phyloP scores from a whole-genome alignment of 2,797 vertebrate genomes.

The Neosilurus hyrtlii region DNA sequence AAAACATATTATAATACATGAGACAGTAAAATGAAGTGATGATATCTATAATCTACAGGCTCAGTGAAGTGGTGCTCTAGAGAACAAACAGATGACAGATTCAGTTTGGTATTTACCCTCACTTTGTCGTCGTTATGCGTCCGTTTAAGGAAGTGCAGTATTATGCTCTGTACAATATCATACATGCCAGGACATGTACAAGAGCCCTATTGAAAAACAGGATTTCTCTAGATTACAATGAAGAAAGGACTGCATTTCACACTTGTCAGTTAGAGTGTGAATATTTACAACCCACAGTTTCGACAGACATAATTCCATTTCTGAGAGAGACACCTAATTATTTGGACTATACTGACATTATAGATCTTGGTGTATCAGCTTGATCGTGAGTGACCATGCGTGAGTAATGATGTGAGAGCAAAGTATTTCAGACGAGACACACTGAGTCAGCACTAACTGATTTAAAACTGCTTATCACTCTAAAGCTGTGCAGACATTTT shows the following conservation, averaged over 20 bases:
- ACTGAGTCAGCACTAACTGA: constrained; percentile 16
- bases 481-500: neutral
- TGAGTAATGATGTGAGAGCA: constrained; percentile 7
- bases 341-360: constrained; percentile 5
- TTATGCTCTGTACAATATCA: constrained; percentile 15
- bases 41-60: neutral
- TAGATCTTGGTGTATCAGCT: neutral
- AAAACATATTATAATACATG: neutral
- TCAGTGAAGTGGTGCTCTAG: neutral
- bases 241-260: neutral
- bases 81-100: constrained; percentile 15
- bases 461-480: constrained; percentile 5
- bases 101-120: constrained; percentile 14
- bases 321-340: neutral
- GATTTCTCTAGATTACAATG: constrained; percentile 2
- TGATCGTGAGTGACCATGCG: neutral
- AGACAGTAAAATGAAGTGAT: neutral
- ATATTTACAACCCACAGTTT: neutral
- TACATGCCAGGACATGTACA: constrained; percentile 36
- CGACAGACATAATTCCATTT: neutral
- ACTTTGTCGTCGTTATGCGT: constrained; percentile 1
- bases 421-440: neutral
- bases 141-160: constrained; percentile 11
- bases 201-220: constrained; percentile 29
- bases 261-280: neutral